Conservation (phyloP, 2,888 invertebrate species). For the Alviniconcha strummeri region DNA sequence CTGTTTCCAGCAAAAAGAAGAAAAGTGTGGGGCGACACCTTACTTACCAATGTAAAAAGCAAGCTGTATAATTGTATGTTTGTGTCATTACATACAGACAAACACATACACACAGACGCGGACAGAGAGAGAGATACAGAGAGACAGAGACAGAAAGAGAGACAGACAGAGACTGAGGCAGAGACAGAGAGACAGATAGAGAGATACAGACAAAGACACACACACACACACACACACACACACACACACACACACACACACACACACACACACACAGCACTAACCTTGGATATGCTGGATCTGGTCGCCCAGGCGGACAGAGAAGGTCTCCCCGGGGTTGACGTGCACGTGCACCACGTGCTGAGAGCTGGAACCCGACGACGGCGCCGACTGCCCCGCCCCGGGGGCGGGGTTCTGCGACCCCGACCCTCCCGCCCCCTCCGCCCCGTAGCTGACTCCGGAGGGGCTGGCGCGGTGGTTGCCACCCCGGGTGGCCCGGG, state of each 20-base stretch:
- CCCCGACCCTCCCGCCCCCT: constrained; percentile 23
- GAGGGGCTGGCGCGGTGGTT: constrained; percentile 22
- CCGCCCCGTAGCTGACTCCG: background rate
- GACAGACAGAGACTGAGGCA: background rate
- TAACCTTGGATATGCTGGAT: constrained; percentile 85
- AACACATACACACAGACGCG: background rate
- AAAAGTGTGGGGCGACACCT: no score
- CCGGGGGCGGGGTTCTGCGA: constrained; percentile 21
- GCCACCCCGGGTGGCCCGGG: constrained; percentile 5
- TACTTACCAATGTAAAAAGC: no score
- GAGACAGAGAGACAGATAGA: background rate
- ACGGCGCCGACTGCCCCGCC: background rate
- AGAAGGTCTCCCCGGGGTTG: constrained; percentile 85
- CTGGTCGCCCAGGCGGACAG: constrained; percentile 84
- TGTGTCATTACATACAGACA: background rate
- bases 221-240: background rate
- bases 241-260: background rate
- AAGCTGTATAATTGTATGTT: no score
- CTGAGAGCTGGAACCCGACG: constrained; percentile 66
- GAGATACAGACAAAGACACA: background rate
- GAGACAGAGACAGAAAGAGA: background rate
- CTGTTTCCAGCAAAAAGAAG: no score
- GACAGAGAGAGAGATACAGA: background rate
- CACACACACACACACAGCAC: constrained; percentile 58
- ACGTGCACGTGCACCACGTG: constrained; percentile 85